Evolutionary conservation across 2,797 vertebrate genomes (phyloP).

Genomic region (Mormyrops attenuatus): DNA sequence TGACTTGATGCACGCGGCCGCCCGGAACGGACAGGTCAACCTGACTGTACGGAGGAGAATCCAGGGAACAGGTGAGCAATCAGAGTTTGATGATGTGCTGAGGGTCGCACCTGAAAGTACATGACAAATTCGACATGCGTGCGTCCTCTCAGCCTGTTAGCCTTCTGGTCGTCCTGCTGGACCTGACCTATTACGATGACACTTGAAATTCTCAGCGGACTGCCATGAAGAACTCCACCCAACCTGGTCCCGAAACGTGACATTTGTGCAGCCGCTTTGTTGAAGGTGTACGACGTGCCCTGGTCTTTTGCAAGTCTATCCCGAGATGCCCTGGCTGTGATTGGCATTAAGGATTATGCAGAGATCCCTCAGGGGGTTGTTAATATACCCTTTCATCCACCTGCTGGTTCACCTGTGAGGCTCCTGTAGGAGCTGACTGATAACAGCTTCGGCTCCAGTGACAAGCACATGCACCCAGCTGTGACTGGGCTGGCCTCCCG

Average conservation of each 20-base stretch:
- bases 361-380: not conserved
- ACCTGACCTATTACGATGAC: not conserved
- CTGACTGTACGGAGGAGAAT: slow-evolving; percentile 88
- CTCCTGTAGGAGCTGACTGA: not conserved
- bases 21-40: slow-evolving; percentile 88
- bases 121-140: not conserved
- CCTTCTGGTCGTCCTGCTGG: not conserved
- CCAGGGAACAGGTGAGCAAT: slow-evolving; percentile 68
- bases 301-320: not conserved
- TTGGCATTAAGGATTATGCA: not conserved
- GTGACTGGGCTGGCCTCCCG: not conserved
- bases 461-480: not conserved
- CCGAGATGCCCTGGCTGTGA: not conserved
- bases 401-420: not conserved
- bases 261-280: not conserved
- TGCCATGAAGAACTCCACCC: not conserved
- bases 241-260: not conserved
- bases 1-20: slow-evolving; percentile 94
- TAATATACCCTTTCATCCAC: not conserved
- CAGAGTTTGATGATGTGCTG: not conserved
- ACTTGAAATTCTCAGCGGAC: not conserved
- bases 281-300: not conserved
- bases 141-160: not conserved
- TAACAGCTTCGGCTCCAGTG: not conserved
- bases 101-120: not conserved